These are phyloP conservation scores for Ectropis crepuscularia DNA, from an alignment of 2,888 invertebrate species.

Conservation along the genomic window DNA sequence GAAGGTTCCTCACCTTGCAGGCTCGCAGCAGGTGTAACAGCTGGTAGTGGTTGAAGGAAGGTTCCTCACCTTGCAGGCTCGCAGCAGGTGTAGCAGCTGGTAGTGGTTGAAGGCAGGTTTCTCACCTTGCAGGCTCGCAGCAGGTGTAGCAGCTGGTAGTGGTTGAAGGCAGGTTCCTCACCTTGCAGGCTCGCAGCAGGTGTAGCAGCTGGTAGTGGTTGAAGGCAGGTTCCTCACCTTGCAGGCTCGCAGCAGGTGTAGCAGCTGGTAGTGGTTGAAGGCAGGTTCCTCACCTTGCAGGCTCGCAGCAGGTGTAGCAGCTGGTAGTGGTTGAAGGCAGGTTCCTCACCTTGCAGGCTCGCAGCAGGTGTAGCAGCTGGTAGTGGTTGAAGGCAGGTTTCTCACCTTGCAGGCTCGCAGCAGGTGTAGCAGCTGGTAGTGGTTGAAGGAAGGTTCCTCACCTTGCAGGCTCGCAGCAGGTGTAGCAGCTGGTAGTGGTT, in stretches of 20 bases:
- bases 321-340: conserved; percentile 90
- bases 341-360: conserved; percentile 88
- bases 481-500: conserved; percentile 89
- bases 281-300: too few relatives aligned
- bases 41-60: conserved; percentile 90
- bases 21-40: conserved; percentile 86
- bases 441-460: too few relatives aligned
- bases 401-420: conserved; percentile 87
- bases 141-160: conserved; percentile 87
- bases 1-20: too few relatives aligned
- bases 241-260: conserved; percentile 86
- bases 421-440: conserved; percentile 87
- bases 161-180: conserved; percentile 91
- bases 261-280: conserved; percentile 89
- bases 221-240: too few relatives aligned
- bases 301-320: conserved; percentile 86
- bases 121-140: conserved; percentile 87
- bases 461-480: conserved; percentile 87
- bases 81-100: conserved; percentile 87
- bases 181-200: conserved; percentile 87
- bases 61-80: conserved; percentile 88
- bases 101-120: conserved; percentile 90
- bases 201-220: conserved; percentile 89
- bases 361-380: conserved; percentile 87
- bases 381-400: conserved; percentile 90